Percentiles rank a stretch among this genome's conserved stretches.
These are phyloP conservation scores for Umimayanthus kanabou DNA, from an alignment of 92 coral and sea anemone genomes.

Conservation along the genomic window DNA sequence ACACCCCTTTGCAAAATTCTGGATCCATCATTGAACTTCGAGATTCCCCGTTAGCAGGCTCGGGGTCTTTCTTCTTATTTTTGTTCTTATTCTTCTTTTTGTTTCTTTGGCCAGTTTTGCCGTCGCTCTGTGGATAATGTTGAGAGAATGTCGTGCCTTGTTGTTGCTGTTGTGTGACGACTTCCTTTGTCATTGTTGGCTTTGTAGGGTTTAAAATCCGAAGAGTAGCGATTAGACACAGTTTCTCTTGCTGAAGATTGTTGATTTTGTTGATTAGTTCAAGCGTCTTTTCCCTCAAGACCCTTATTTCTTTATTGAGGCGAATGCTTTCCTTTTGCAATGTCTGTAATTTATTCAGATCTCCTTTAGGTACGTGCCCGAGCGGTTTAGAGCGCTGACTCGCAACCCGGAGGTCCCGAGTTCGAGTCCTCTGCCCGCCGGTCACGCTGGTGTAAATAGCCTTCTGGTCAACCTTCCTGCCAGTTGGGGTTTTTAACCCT, in stretches of 20 bases:
- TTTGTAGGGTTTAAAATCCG: neutral
- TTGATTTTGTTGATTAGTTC: neutral
- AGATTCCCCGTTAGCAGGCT: no score
- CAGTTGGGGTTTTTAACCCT: no score
- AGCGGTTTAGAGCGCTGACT: no score
- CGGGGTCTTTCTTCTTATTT: neutral
- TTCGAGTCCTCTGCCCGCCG: no score
- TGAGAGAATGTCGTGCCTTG: neutral
- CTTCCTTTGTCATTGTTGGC: neutral
- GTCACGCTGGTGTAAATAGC: no score
- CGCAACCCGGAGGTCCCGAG: no score
- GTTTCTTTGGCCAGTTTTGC: neutral
- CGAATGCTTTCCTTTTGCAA: neutral
- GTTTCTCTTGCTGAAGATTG: neutral
- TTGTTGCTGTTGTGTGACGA: neutral
- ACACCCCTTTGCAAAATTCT: no score
- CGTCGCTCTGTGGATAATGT: neutral
- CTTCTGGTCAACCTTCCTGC: no score
- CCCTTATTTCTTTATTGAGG: conserved; percentile 2
- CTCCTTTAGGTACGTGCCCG: neutral
- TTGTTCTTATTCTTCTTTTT: neutral
- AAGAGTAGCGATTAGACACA: neutral
- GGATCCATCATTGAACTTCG: no score
- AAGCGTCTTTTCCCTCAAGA: neutral
- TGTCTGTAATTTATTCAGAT: conserved; percentile 6